Percentiles rank a stretch among this genome's conserved stretches.
Conservation (phyloP, 2,113 vertebrate genomes). For the Phyllostomus discolor region DNA sequence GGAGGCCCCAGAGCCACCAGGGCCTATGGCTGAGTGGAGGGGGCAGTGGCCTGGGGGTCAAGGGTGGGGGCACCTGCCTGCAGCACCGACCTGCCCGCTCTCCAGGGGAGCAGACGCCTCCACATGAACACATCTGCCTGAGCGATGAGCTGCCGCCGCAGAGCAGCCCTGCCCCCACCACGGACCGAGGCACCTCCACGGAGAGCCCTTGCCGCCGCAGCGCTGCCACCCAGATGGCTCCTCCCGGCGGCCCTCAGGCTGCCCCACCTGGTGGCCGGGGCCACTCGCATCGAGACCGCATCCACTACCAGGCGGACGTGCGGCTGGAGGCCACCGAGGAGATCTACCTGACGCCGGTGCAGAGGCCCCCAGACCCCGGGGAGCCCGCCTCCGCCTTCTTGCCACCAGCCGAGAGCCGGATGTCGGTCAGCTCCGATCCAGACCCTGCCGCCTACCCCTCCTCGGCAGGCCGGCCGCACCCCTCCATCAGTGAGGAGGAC, state of each 20-base stretch:
- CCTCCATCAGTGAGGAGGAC: constrained; percentile 93
- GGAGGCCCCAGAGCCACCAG: neutral
- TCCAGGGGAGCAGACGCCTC: constrained; percentile 90
- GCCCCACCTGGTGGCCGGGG: constrained; percentile 55
- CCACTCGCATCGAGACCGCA: constrained; percentile 86
- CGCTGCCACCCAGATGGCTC: constrained; percentile 85
- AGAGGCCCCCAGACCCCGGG: constrained; percentile 86
- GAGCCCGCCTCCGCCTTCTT: constrained; percentile 82
- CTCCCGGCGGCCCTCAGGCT: constrained; percentile 66
- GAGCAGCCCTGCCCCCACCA: constrained; percentile 88
- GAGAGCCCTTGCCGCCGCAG: constrained; percentile 89
- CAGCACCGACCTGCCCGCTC: neutral
- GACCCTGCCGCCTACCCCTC: constrained; percentile 89
- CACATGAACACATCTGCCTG: constrained; percentile 93
- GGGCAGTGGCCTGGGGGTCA: neutral
- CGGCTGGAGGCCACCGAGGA: constrained; percentile 95
- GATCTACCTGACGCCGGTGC: constrained; percentile 95
- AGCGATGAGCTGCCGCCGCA: constrained; percentile 94
- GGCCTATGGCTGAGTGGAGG: neutral
- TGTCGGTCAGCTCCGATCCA: constrained; percentile 93
- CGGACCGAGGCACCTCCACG: constrained; percentile 95
- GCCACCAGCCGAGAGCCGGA: constrained; percentile 90
- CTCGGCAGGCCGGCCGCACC: constrained; percentile 86
- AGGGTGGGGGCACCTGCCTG: neutral
- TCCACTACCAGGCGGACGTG: constrained; percentile 91